Evolutionary conservation across 2,888 invertebrate species (phyloP).

Genomic region (Megalurothrips usitatus): DNA sequence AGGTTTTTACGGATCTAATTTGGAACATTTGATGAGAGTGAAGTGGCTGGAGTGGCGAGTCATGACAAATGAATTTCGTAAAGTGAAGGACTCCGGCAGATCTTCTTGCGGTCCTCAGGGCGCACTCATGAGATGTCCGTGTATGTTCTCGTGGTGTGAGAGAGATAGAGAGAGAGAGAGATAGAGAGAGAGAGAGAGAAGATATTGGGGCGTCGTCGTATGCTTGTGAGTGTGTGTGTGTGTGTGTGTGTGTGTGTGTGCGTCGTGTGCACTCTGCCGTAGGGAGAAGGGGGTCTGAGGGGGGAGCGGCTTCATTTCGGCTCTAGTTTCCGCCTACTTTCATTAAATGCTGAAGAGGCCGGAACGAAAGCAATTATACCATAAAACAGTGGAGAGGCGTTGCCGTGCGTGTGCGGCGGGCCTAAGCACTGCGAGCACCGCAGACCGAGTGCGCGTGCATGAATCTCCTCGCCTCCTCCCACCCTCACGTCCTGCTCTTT

Average conservation of each 20-base stretch:
- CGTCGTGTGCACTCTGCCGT: not conserved
- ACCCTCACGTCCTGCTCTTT: not conserved
- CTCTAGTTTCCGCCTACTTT: slow-evolving; percentile 24
- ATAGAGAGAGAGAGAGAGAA: too few relatives aligned
- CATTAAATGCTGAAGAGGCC: slow-evolving; percentile 20
- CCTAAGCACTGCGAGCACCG: not conserved
- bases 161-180: too few relatives aligned
- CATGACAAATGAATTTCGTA: too few relatives aligned
- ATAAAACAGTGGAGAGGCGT: not conserved
- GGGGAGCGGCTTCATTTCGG: slow-evolving; percentile 19
- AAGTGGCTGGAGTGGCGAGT: too few relatives aligned
- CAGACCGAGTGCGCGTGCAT: not conserved
- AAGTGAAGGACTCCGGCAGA: too few relatives aligned
- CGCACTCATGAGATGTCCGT: too few relatives aligned
- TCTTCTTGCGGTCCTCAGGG: too few relatives aligned
- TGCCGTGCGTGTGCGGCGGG: too few relatives aligned
- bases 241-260: slow-evolving; percentile 8
- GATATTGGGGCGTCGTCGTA: too few relatives aligned
- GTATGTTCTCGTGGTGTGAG: too few relatives aligned
- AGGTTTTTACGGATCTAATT: too few relatives aligned
- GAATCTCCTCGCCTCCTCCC: not conserved
- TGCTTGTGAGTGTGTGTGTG: not conserved
- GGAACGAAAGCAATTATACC: slow-evolving; percentile 26
- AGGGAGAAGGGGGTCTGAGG: not conserved
- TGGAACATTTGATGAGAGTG: too few relatives aligned